These are phyloP conservation scores for Puntigrus tetrazona DNA, from an alignment of 2,113 vertebrate species.

Conservation along the genomic window DNA sequence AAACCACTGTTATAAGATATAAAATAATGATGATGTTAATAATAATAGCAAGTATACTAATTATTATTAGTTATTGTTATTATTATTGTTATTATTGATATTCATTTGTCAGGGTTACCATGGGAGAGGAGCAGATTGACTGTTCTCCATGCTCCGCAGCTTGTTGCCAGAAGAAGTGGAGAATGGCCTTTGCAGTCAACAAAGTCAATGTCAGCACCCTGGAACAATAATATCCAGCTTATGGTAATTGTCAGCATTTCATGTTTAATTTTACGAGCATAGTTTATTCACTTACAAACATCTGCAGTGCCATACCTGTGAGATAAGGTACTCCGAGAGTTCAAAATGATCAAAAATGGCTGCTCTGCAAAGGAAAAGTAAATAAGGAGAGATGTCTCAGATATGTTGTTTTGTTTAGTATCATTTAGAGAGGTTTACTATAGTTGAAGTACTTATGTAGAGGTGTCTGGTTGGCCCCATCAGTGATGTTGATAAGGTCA, in stretches of 20 bases:
- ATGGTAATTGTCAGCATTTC: not conserved
- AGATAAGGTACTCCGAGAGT: slow-evolving; percentile 84
- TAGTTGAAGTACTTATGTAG: slow-evolving; percentile 79
- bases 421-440: not conserved
- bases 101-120: slow-evolving; percentile 30
- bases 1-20: not conserved
- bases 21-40: not conserved
- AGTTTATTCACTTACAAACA: not conserved
- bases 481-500: slow-evolving; percentile 78
- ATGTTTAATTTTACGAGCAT: not conserved
- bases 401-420: not conserved
- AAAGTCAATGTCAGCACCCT: slow-evolving; percentile 86
- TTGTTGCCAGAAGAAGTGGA: slow-evolving; percentile 82
- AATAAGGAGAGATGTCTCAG: not conserved
- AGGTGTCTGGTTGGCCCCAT: slow-evolving; percentile 82
- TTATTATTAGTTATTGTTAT: too few species aligned
- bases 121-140: slow-evolving; percentile 75
- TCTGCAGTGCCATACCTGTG: slow-evolving; percentile 73
- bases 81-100: not conserved
- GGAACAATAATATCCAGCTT: not conserved
- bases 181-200: slow-evolving; percentile 83
- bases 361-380: slow-evolving; percentile 72
- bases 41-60: too few species aligned
- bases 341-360: slow-evolving; percentile 86
- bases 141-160: slow-evolving; percentile 84